Base-by-base conservation (phyloP, 2,888 invertebrate genomes). In the Labia minor region DNA sequence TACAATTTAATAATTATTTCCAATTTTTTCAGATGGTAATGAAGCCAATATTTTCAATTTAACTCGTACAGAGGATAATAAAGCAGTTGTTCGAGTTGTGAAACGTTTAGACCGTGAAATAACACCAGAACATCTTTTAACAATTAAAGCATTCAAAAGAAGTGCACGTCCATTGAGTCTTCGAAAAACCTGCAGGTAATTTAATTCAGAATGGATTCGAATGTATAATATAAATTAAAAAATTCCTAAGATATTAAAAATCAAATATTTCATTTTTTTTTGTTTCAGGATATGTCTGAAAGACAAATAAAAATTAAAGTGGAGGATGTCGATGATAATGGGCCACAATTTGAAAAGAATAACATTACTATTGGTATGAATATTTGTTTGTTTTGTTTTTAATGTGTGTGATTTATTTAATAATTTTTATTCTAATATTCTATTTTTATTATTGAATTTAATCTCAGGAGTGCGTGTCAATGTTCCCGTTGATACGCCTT, bases 321-420 rank as follows among this genome's bases (percentile, higher is more conserved):
- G 0, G 70, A 83, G 1, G 90, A 90, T 71, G 81, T 89, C 18
- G 90, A 90, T 72, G 90, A 90, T 71, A 89, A 90, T 74, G 75
- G 85, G 37, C 90, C 90, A 0, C 78, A 81, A 70, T 90, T 90
- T 69, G 80, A 79, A 49, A 80, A 82, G 1, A 83, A 85, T 69
- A 81, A 82, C 62, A 77, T 85, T 69, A 87, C 88, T 0, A 78
- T 89, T 4, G 89, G 77, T 77, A 69, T 72, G 73, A 70, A 21
- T n/a, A n/a, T n/a, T n/a, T n/a, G n/a, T n/a, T n/a, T n/a, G n/a
- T n/a, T n/a, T n/a, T n/a, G n/a, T n/a, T n/a, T n/a, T n/a, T n/a
- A n/a, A n/a, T n/a, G n/a, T n/a, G n/a, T n/a, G n/a, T n/a, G n/a
- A n/a, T n/a, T n/a, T n/a, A n/a, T n/a, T n/a, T n/a, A n/a, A n/a